Percentiles rank a stretch among this genome's conserved stretches.
phyloP scores from a whole-genome alignment of 2,797 vertebrate species.

The Sebastes ruberrimus region DNA sequence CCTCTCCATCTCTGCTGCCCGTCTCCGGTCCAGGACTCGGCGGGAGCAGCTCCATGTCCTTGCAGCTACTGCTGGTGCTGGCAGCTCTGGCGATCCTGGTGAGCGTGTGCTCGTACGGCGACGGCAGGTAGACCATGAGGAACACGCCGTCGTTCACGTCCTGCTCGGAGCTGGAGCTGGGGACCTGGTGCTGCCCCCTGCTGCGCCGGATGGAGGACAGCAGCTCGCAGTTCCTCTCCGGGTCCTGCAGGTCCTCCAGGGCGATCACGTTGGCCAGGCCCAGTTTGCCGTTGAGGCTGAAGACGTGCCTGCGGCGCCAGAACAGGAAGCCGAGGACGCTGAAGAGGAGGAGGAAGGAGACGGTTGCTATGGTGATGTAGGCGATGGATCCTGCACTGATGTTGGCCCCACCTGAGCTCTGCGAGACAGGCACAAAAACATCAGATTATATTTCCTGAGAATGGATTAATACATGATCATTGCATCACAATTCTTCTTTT shows the following conservation, averaged over 20 bases:
- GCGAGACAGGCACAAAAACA: background rate
- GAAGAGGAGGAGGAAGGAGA: conserved; percentile 61
- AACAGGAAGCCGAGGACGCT: conserved; percentile 46
- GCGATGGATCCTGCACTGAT: conserved; percentile 28
- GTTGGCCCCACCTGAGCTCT: conserved; percentile 56
- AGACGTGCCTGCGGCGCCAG: conserved; percentile 53
- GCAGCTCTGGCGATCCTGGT: conserved; percentile 78
- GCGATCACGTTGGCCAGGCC: conserved; percentile 72
- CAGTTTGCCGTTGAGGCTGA: conserved; percentile 51
- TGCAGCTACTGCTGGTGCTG: conserved; percentile 76
- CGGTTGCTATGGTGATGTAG: conserved; percentile 54
- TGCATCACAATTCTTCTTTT: background rate
- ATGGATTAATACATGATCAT: background rate
- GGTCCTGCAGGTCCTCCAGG: conserved; percentile 76
- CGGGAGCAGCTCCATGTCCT: conserved; percentile 60
- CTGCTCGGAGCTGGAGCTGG: conserved; percentile 68
- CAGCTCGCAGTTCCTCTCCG: conserved; percentile 74
- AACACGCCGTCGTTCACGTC: conserved; percentile 73
- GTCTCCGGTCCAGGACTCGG: conserved; percentile 58
- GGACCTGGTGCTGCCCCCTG: conserved; percentile 40
- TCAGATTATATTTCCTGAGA: background rate
- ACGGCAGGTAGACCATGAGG: conserved; percentile 83
- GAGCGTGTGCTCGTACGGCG: conserved; percentile 89
- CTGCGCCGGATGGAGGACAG: conserved; percentile 69
- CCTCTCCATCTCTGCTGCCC: conserved; percentile 46